Base-by-base conservation (phyloP, 2,113 vertebrate species). In the Pluvialis apricaria region DNA sequence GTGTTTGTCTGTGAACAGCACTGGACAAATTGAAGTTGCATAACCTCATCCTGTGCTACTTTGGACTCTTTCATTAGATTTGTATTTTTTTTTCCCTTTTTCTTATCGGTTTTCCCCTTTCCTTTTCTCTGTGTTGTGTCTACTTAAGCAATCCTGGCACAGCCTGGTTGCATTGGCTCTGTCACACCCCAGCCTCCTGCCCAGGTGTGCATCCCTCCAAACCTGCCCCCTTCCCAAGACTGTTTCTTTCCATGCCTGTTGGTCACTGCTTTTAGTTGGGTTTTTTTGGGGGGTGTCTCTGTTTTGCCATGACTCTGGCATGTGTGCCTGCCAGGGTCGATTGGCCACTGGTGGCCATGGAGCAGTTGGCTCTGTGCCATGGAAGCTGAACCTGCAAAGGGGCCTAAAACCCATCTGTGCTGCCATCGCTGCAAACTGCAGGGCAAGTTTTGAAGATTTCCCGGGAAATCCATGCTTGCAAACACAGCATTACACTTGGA, bases 1-100 rank as follows among this genome's bases (percentile, higher is more conserved):
- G n/a, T 90, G 71, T 94, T 94, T 91, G 92, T 86, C 88, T 96
- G 81, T 3, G 54, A 92, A 40, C 54, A 86, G 82, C 1, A 3
- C 80, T 62, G 91, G 92, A 90, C 96, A 96, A 94, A 97, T 29
- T 84, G 72, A 79, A 92, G 77, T 97, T 97, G 86, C 93, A 89
- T 88, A 97, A 97, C 86, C 51, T 57, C 32, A 69, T 85, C 52
- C 91, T 80, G 51, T 55, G 77, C 90, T 88, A 52, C 91, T 94
- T 93, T 83, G 87, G 84, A 88, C 87, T 93, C 70, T 75, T 81
- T 78, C 66, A 58, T 80, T 85, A 44, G 49, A 20, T 86, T 65
- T 76, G 12, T 20, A 2, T 29, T 61, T 29, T 16, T 55, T 25
- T 57, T 51, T 51, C 3, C 18, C 10, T 88, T 83, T 76, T 69